Conservation (phyloP, 1,140 invertebrate species). For the Drosophila kanapiae region DNA sequence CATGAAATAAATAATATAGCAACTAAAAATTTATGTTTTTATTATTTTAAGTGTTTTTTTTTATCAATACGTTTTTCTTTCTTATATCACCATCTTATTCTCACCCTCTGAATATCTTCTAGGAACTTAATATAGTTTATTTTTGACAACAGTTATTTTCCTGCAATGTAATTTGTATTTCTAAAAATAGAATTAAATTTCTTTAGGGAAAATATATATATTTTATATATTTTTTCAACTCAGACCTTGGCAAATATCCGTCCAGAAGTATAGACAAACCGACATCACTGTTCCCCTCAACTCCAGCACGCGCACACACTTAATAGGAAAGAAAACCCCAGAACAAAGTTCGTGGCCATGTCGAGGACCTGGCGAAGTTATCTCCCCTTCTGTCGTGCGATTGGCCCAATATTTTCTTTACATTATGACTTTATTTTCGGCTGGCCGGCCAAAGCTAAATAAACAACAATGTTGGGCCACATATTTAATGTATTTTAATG, state of each 20-base stretch:
- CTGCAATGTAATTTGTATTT: too few species aligned
- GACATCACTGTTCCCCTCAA: not conserved
- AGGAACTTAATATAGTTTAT: too few species aligned
- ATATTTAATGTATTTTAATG: slow-evolving; percentile 77
- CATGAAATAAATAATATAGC: fast-evolving
- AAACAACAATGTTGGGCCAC: slow-evolving; percentile 43
- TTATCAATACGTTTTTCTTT: too few species aligned
- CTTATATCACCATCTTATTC: too few species aligned
- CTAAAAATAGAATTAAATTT: too few species aligned
- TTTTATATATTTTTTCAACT: not conserved
- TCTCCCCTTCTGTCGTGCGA: slow-evolving; percentile 1
- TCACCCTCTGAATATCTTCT: too few species aligned
- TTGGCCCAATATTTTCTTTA: slow-evolving; percentile 62
- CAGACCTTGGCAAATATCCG: not conserved
- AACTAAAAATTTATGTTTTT: not conserved
- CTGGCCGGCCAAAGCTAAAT: slow-evolving; percentile 52
- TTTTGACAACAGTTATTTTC: too few species aligned
- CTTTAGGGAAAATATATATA: too few species aligned
- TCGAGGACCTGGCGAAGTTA: slow-evolving; percentile 22
- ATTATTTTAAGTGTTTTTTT: too few species aligned
- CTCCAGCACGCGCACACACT: not conserved
- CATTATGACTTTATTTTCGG: slow-evolving; percentile 75
- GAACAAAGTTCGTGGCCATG: slow-evolving; percentile 26
- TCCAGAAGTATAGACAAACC: not conserved
- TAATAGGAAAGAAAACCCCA: not conserved